A percentile compares a stretch with the other conserved stretches of the same genome.
Evolutionary conservation across 2,797 vertebrate species (phyloP).

Genomic region (Anguilla anguilla): DNA sequence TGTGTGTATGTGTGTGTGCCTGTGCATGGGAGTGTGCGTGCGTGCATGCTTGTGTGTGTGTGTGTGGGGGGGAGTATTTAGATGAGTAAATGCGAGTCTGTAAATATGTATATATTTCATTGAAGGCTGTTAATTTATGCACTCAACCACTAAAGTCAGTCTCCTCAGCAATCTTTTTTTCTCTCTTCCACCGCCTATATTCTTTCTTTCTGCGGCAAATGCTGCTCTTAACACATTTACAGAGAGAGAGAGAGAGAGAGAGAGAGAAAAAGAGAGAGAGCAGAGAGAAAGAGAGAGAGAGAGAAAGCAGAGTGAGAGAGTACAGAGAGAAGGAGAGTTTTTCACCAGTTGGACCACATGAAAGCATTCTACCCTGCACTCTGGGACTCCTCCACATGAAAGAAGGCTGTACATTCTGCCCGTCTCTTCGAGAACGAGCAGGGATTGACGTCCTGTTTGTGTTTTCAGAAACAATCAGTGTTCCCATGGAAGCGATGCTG

Average conservation of each 20-base stretch:
- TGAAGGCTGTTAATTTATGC: background rate
- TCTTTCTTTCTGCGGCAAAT: slow-evolving; percentile 11
- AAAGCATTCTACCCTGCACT: slow-evolving; percentile 17
- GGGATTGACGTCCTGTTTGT: slow-evolving; percentile 47
- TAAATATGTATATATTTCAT: background rate
- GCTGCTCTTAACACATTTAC: slow-evolving; percentile 5
- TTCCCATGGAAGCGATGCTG: slow-evolving; percentile 33
- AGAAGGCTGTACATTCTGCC: background rate
- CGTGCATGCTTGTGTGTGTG: slow-evolving; percentile 26
- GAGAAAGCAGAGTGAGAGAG: slow-evolving; percentile 19
- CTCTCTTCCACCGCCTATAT: background rate
- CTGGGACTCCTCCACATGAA: slow-evolving; percentile 17
- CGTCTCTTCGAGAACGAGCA: background rate
- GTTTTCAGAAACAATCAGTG: slow-evolving; percentile 49
- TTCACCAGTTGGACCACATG: slow-evolving; percentile 34
- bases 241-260: background rate
- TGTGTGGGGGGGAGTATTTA: background rate
- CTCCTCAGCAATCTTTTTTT: background rate
- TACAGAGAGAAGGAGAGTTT: slow-evolving; percentile 24
- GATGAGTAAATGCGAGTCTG: slow-evolving; percentile 11
- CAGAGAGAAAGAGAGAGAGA: slow-evolving; percentile 21
- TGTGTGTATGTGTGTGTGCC: slow-evolving; percentile 32
- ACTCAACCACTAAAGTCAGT: background rate
- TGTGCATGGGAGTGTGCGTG: slow-evolving; percentile 24
- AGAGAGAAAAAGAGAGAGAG: slow-evolving; percentile 22